These are phyloP conservation scores for Silurus aristotelis DNA, from an alignment of 2,797 vertebrate species.

Conservation along the genomic window DNA sequence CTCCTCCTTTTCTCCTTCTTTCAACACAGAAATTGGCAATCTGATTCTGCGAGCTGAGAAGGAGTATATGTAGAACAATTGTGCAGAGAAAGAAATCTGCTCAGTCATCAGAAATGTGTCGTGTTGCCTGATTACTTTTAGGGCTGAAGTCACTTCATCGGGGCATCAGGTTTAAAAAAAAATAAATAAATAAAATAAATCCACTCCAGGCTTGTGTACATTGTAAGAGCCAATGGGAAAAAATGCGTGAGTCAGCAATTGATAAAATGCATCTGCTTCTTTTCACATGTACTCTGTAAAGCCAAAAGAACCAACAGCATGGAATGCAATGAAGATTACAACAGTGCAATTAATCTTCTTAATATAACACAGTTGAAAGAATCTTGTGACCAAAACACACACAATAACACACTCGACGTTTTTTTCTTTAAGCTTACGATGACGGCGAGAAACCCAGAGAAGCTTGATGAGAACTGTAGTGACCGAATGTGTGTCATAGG, in stretches of 20 bases:
- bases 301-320: slow-evolving; percentile 23
- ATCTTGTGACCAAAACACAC: background rate
- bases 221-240: background rate
- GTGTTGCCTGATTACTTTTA: slow-evolving; percentile 2
- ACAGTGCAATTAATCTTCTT: slow-evolving; percentile 27
- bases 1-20: slow-evolving; percentile 13
- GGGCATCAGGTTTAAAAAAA: background rate
- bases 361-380: background rate
- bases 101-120: background rate
- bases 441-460: background rate
- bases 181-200: background rate
- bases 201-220: background rate
- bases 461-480: background rate
- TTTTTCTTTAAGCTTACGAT: background rate
- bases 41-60: slow-evolving; percentile 57
- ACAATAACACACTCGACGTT: background rate
- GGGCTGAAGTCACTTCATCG: slow-evolving; percentile 8
- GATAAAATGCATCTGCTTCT: slow-evolving; percentile 25
- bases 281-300: slow-evolving; percentile 16
- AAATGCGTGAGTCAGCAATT: slow-evolving; percentile 25
- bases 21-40: slow-evolving; percentile 57
- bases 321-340: slow-evolving; percentile 23
- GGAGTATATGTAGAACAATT: background rate
- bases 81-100: background rate
- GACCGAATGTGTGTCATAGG: background rate